Evolutionary conservation across 64 coral and sea anemone genomes (phyloP).

Genomic region (Montipora sp.): DNA sequence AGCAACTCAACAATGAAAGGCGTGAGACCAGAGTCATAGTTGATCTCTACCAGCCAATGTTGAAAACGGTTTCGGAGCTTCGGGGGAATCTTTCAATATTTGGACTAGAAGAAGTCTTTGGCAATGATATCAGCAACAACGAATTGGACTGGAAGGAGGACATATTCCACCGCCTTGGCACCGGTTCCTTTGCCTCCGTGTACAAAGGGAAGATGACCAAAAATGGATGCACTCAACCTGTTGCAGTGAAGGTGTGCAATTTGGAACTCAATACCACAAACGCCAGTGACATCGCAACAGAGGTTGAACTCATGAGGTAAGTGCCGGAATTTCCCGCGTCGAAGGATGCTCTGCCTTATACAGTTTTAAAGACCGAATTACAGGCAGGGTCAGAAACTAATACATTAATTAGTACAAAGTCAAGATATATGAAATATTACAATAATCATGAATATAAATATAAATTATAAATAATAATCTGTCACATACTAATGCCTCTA

Average conservation of each 20-base stretch:
- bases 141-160: neutral
- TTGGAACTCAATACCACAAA: neutral
- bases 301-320: slow-evolving; percentile 29
- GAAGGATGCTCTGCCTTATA: no score
- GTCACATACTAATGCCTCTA: no score
- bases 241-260: neutral
- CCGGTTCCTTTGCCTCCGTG: neutral
- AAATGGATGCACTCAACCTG: neutral
- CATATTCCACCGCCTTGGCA: neutral
- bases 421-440: no score
- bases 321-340: no score
- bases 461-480: no score
- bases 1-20: neutral
- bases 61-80: neutral
- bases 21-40: neutral
- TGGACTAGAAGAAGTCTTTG: neutral
- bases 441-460: no score
- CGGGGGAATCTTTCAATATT: neutral
- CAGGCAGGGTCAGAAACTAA: no score
- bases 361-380: no score
- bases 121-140: neutral
- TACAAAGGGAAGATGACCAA: slow-evolving; percentile 7
- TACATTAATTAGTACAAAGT: no score
- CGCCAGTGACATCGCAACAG: neutral
- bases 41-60: neutral